Evolutionary conservation across 92 coral and sea anemone species (phyloP).

Genomic region (Epizoanthus ramosus): DNA sequence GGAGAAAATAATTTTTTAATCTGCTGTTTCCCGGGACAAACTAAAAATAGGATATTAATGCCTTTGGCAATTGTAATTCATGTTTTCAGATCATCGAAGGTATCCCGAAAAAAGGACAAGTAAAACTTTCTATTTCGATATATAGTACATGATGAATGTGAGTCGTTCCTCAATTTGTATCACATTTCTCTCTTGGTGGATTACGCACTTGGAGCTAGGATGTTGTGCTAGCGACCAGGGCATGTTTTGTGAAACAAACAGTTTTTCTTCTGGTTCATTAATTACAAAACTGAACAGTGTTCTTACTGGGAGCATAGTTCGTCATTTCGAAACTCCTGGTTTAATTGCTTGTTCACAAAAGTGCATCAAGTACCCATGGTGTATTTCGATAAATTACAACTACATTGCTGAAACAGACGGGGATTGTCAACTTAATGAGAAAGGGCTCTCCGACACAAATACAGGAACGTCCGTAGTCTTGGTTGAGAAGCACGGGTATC

Average conservation of each 20-base stretch:
- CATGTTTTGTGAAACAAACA: neutral
- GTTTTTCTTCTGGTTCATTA: constrained; percentile 2
- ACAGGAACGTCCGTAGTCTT: neutral
- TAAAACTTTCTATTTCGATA: too few relatives aligned
- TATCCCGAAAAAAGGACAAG: too few relatives aligned
- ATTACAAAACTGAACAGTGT: constrained; percentile 4
- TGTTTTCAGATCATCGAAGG: too few relatives aligned
- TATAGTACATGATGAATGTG: neutral
- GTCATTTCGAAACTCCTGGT: constrained; percentile 4
- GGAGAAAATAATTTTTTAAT: too few relatives aligned
- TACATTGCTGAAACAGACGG: constrained; percentile 7
- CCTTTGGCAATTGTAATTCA: too few relatives aligned
- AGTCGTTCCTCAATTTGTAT: neutral
- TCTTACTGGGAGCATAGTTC: neutral
- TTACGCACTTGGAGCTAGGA: neutral
- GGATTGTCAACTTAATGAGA: constrained; percentile 18
- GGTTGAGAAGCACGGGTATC: constrained; percentile 17
- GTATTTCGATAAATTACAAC: constrained; percentile 29
- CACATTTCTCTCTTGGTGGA: neutral
- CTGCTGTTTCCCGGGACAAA: too few relatives aligned
- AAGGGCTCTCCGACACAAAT: neutral
- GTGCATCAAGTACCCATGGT: constrained; percentile 7
- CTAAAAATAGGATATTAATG: too few relatives aligned
- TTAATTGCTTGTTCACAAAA: constrained; percentile 20
- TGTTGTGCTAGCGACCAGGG: constrained; percentile 8